phyloP scores from a whole-genome alignment of 2,113 vertebrate genomes.

The Passer montanus region DNA sequence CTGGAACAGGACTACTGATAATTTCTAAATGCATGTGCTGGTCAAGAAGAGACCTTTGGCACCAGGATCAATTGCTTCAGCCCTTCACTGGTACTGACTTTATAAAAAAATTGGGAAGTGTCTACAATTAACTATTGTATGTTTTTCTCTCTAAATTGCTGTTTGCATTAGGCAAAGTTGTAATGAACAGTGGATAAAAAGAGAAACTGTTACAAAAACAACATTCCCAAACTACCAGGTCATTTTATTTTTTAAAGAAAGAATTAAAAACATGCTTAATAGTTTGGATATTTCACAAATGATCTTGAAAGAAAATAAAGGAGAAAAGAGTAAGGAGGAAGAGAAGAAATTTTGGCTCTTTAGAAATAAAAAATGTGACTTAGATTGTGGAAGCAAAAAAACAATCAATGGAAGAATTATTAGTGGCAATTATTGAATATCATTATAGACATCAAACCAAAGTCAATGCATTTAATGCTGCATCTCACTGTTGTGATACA shows the following conservation, averaged over 20 bases:
- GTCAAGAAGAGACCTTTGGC: not conserved
- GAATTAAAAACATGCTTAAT: not conserved
- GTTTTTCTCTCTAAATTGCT: slow-evolving; percentile 31
- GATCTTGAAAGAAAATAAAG: not conserved
- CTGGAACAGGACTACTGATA: not conserved
- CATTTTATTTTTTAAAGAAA: not conserved
- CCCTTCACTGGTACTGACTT: not conserved
- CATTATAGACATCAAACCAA: not conserved
- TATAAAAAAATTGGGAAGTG: not conserved
- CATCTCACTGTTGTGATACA: not conserved
- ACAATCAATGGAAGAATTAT: not conserved
- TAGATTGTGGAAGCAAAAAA: not conserved
- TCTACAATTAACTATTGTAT: not conserved
- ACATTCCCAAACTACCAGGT: not conserved
- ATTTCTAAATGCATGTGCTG: slow-evolving; percentile 19
- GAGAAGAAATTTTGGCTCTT: not conserved
- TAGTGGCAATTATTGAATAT: not conserved
- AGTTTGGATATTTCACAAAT: not conserved
- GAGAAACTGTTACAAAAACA: slow-evolving; percentile 1
- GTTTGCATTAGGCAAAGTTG: not conserved
- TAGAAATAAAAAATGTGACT: not conserved
- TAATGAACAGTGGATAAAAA: slow-evolving; percentile 30
- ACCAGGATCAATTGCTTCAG: not conserved
- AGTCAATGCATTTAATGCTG: not conserved
- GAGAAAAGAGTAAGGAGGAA: not conserved